Percentiles rank a stretch among this genome's conserved stretches.
phyloP scores from a whole-genome alignment of 2,797 vertebrate genomes.

The Takifugu ocellatus region DNA sequence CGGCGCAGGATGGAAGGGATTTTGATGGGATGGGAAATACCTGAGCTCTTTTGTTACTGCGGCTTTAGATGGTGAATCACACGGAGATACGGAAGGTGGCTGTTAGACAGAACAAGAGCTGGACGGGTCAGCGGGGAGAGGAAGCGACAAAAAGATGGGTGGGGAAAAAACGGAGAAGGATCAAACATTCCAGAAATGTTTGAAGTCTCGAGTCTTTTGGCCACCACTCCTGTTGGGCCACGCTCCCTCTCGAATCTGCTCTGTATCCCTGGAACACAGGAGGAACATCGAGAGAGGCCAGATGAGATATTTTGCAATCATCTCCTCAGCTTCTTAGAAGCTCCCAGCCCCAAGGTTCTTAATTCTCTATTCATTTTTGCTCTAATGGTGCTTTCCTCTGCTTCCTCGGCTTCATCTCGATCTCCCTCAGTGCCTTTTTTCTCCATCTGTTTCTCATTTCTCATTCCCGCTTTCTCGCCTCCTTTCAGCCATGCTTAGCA shows the following conservation, averaged over 20 bases:
- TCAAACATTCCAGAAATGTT: constrained; percentile 43
- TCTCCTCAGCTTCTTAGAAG: constrained; percentile 55
- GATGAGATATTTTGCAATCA: constrained; percentile 48
- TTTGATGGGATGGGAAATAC: no score
- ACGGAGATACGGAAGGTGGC: constrained; percentile 31
- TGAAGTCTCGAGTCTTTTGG: constrained; percentile 47
- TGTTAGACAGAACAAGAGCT: constrained; percentile 20
- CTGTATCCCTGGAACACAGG: constrained; percentile 39
- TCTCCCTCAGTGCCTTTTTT: constrained; percentile 35
- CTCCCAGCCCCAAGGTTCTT: constrained; percentile 57
- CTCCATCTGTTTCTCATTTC: constrained; percentile 47
- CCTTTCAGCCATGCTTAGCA: constrained; percentile 64
- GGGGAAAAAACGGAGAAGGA: constrained; percentile 34
- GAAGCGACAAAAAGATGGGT: constrained; percentile 19
- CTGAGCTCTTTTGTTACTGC: background rate
- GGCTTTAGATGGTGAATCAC: constrained; percentile 30
- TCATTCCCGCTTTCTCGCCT: constrained; percentile 40
- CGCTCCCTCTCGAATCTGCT: constrained; percentile 38
- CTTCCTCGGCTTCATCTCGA: constrained; percentile 49
- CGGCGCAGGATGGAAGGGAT: no score
- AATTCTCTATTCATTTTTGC: constrained; percentile 53
- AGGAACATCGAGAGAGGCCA: constrained; percentile 33
- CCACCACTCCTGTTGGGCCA: constrained; percentile 46
- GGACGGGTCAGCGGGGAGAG: constrained; percentile 16
- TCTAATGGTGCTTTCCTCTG: constrained; percentile 55